Conservation (phyloP, 2,797 vertebrate genomes). For the Sebastes melanostomus region DNA sequence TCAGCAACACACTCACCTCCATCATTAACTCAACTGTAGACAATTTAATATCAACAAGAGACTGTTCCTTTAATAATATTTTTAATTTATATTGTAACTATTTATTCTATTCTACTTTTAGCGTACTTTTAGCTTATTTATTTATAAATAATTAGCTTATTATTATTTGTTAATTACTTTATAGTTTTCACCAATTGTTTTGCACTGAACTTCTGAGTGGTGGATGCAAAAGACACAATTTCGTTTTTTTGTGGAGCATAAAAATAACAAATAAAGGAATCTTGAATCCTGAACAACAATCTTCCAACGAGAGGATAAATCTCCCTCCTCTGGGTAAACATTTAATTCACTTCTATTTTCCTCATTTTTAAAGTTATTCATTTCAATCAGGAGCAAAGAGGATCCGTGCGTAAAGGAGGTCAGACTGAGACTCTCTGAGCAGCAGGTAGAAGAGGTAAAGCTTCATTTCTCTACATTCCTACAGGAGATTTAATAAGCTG, state of each 20-base stretch:
- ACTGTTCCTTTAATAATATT: too few species aligned
- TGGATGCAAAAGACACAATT: too few species aligned
- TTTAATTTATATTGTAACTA: too few species aligned
- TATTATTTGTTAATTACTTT: too few species aligned
- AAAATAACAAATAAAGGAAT: too few species aligned
- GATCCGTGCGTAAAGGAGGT: slow-evolving; percentile 28
- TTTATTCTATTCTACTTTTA: too few species aligned
- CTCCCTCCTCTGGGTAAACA: background rate
- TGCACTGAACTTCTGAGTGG: too few species aligned
- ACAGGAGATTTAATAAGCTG: background rate
- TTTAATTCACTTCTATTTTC: background rate
- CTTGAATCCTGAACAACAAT: background rate
- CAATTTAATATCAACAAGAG: background rate
- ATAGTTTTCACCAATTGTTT: too few species aligned
- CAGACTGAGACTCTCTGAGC: background rate
- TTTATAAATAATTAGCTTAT: too few species aligned
- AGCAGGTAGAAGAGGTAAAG: background rate
- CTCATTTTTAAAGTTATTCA: background rate
- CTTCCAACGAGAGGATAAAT: background rate
- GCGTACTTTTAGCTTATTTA: too few species aligned
- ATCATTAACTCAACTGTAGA: slow-evolving; percentile 2
- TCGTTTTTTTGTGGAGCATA: too few species aligned
- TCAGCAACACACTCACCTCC: background rate
- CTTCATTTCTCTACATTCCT: background rate
- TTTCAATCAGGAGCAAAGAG: background rate